These are phyloP conservation scores for Cenopis cana DNA, from an alignment of 2,888 invertebrate genomes.

Conservation along the genomic window DNA sequence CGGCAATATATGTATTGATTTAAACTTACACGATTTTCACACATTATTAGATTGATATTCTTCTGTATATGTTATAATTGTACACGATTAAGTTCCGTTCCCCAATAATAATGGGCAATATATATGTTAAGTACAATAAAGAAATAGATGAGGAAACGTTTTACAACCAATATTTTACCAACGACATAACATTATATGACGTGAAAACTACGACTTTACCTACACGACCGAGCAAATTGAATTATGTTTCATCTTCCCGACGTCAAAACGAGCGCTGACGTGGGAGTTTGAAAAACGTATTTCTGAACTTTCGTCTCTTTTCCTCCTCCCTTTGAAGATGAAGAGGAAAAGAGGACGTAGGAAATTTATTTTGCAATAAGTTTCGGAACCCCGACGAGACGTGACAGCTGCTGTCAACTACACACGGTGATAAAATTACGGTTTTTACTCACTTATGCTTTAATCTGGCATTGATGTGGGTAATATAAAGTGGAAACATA, in stretches of 20 bases:
- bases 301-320: background rate
- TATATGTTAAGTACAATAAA: no score
- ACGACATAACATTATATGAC: no score
- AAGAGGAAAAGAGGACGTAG: background rate
- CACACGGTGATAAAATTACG: constrained; percentile 11
- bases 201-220: background rate
- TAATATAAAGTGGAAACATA: background rate
- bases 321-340: background rate
- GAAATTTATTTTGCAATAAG: background rate
- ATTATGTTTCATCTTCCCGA: background rate
- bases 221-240: no score
- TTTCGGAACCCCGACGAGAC: background rate
- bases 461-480: background rate
- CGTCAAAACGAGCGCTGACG: background rate
- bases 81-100: no score
- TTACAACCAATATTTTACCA: background rate
- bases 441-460: background rate
- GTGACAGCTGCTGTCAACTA: background rate
- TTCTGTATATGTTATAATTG: no score
- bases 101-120: no score
- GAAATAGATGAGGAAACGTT: no score
- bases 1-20: no score
- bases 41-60: no score
- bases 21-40: no score
- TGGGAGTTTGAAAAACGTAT: background rate